Percentiles rank a stretch among this genome's conserved stretches.
phyloP scores from a whole-genome alignment of 2,113 vertebrate species.

The Agapornis roseicollis region DNA sequence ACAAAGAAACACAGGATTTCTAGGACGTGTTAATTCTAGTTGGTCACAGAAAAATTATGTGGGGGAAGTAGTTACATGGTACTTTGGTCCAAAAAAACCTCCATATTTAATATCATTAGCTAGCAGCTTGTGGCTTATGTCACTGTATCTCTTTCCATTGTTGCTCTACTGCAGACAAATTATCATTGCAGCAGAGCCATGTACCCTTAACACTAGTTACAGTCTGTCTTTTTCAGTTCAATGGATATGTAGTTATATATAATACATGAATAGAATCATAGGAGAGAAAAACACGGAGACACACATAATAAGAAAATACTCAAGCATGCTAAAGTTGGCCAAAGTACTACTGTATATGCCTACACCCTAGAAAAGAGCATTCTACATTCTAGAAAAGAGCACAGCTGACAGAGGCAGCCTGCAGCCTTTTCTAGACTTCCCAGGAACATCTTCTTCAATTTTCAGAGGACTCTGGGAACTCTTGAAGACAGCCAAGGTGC shows the following conservation, averaged over 20 bases:
- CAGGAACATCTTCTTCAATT: not conserved
- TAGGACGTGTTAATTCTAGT: not conserved
- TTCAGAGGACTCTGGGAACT: not conserved
- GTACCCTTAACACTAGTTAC: not conserved
- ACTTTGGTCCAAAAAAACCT: not conserved
- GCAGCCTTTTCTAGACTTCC: not conserved
- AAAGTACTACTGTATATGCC: rapidly evolving
- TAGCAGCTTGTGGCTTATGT: not conserved
- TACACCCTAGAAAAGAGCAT: too few relatives aligned
- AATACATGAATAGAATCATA: not conserved
- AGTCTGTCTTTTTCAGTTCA: not conserved
- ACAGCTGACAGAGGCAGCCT: not conserved
- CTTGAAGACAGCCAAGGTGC: not conserved
- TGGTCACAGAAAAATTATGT: not conserved
- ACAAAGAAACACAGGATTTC: not conserved
- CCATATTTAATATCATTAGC: not conserved
- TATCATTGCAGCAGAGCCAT: not conserved
- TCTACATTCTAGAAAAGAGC: rapidly evolving
- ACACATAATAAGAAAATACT: not conserved
- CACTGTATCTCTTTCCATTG: not conserved
- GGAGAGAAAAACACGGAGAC: not conserved
- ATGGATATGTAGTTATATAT: not conserved
- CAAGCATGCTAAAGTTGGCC: not conserved
- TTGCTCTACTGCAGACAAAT: not conserved
- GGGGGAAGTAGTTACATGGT: not conserved